Evolutionary conservation across 2,113 vertebrate species (phyloP).

Genomic region (Hyperopisus bebe): DNA sequence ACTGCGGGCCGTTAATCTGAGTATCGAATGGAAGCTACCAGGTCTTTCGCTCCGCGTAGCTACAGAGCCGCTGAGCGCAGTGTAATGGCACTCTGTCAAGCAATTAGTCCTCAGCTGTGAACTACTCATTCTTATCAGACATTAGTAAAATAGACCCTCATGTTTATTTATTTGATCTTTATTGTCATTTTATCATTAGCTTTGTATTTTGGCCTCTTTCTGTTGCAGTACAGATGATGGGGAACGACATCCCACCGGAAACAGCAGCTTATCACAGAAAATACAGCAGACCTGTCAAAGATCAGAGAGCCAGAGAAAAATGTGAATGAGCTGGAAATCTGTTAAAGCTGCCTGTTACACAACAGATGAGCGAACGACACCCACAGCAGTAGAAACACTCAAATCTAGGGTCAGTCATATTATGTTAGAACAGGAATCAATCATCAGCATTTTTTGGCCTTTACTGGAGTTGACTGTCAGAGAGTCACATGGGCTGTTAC

Average conservation of each 20-base stretch:
- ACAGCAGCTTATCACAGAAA: background rate
- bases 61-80: conserved; percentile 82
- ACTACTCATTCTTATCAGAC: conserved; percentile 77
- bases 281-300: background rate
- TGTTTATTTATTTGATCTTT: background rate
- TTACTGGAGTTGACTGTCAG: background rate
- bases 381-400: background rate
- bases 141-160: background rate
- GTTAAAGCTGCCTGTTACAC: background rate
- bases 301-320: background rate
- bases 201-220: background rate
- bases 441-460: background rate
- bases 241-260: background rate
- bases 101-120: conserved; percentile 85
- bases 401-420: background rate
- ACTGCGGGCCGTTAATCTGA: conserved; percentile 75
- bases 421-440: background rate
- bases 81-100: conserved; percentile 78
- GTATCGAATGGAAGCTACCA: conserved; percentile 71
- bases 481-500: background rate
- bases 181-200: background rate
- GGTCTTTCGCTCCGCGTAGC: conserved; percentile 67
- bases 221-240: background rate
- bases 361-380: background rate
- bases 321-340: background rate